phyloP scores from a whole-genome alignment of 1,140 invertebrate species.

The Pogonus chalceus region DNA sequence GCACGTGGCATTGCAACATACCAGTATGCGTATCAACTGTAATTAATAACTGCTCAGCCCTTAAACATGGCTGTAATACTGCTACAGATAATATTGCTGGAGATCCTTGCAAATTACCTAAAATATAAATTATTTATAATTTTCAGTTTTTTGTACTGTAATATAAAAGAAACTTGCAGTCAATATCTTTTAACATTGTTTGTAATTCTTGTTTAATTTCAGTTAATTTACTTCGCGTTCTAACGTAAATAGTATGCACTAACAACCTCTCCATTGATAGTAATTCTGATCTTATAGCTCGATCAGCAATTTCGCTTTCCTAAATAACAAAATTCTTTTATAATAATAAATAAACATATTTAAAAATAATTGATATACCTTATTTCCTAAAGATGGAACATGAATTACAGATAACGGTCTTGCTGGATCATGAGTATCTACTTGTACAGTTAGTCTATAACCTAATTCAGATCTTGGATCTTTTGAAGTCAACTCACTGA shows the following conservation, averaged over 20 bases:
- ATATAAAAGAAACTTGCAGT: conserved; percentile 44
- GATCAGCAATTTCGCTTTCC: conserved; percentile 65
- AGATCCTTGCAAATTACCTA: conserved; percentile 62
- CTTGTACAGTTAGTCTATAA: conserved; percentile 80
- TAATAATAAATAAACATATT: conserved; percentile 7
- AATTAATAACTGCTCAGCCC: conserved; percentile 82
- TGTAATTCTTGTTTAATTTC: conserved; percentile 76
- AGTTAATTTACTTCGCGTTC: conserved; percentile 69
- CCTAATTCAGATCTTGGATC: conserved; percentile 75
- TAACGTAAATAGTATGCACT: conserved; percentile 94
- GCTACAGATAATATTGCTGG: conserved; percentile 86
- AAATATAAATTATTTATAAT: conserved; percentile 17
- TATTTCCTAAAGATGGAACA: conserved; percentile 63
- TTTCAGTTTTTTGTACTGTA: not conserved
- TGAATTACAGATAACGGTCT: conserved; percentile 78
- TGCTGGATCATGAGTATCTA: conserved; percentile 71
- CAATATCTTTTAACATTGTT: conserved; percentile 59
- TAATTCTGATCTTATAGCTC: conserved; percentile 74
- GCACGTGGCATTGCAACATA: conserved; percentile 79
- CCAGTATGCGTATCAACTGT: conserved; percentile 93
- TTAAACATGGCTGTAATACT: conserved; percentile 75
- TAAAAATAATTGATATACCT: conserved; percentile 20
- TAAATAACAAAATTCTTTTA: conserved; percentile 24
- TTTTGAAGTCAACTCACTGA: conserved; percentile 39
- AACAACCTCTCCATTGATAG: conserved; percentile 89